Conservation (phyloP, 2,888 invertebrate species). For the Platerodrilus igneus region DNA sequence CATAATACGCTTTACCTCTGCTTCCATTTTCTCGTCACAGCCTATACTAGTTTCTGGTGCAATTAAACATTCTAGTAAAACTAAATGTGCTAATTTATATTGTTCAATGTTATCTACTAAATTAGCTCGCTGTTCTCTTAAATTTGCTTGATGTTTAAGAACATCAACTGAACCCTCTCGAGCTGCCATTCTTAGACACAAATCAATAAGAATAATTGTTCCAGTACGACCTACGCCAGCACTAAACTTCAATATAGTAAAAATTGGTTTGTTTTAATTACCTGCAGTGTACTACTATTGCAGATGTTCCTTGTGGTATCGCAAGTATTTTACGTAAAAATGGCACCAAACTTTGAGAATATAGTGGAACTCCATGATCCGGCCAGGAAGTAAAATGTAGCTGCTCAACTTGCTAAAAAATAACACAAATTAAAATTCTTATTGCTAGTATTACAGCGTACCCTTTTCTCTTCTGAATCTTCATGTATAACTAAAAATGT, state of each 20-base stretch:
- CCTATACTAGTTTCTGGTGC: slow-evolving; percentile 41
- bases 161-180: slow-evolving; percentile 42
- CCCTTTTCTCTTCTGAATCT: slow-evolving; percentile 47
- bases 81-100: slow-evolving; percentile 48
- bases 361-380: slow-evolving; percentile 50
- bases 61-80: slow-evolving; percentile 46
- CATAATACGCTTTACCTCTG: slow-evolving; percentile 34
- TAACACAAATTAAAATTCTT: slow-evolving; percentile 19
- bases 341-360: slow-evolving; percentile 24
- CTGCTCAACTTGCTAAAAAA: slow-evolving; percentile 47
- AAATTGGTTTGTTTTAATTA: slow-evolving; percentile 8
- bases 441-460: slow-evolving; percentile 26
- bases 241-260: too few relatives aligned
- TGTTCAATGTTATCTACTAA: slow-evolving; percentile 48
- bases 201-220: slow-evolving; percentile 57
- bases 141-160: slow-evolving; percentile 35
- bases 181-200: slow-evolving; percentile 50
- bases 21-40: slow-evolving; percentile 40
- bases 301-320: slow-evolving; percentile 37
- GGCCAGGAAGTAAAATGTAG: slow-evolving; percentile 54
- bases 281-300: slow-evolving; percentile 53
- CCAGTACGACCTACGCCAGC: slow-evolving; percentile 61
- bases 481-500: slow-evolving; percentile 49
- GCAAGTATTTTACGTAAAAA: slow-evolving; percentile 39
- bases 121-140: slow-evolving; percentile 43